These are phyloP conservation scores for Lytechinus pictus DNA, from an alignment of 35 echinoderm and acorn worm species.

Conservation along the genomic window DNA sequence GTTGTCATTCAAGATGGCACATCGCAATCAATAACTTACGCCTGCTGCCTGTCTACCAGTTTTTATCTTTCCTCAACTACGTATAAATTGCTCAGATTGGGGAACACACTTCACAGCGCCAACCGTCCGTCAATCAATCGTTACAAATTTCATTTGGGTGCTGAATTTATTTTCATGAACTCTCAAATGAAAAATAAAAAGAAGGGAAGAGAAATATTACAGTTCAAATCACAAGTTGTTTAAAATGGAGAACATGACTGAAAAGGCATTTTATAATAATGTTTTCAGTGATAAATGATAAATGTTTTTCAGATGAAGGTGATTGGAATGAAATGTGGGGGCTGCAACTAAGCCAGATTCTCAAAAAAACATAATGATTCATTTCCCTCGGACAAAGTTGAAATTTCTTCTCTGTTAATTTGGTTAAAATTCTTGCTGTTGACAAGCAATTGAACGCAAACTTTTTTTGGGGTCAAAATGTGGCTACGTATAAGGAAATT, in stretches of 20 bases:
- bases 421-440: no score
- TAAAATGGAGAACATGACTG: neutral
- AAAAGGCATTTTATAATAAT: neutral
- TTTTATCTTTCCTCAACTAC: slow-evolving; percentile 36
- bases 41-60: neutral
- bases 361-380: no score
- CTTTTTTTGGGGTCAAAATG: no score
- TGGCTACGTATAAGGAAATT: no score
- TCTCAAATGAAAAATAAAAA: neutral
- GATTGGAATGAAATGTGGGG: no score
- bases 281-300: no score
- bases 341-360: no score
- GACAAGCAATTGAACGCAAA: no score
- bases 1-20: slow-evolving; percentile 56
- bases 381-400: no score
- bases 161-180: slow-evolving; percentile 22
- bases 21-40: slow-evolving; percentile 54
- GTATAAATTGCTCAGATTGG: slow-evolving; percentile 45
- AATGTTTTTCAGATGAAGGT: no score
- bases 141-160: neutral
- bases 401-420: no score
- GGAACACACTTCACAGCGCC: slow-evolving; percentile 16
- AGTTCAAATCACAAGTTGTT: neutral
- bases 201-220: neutral
- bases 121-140: slow-evolving; percentile 34